Evolutionary conservation across 1,140 invertebrate genomes (phyloP), one percentile per base, ranked within the genome.

Genomic region (Capitella teleta): DNA sequence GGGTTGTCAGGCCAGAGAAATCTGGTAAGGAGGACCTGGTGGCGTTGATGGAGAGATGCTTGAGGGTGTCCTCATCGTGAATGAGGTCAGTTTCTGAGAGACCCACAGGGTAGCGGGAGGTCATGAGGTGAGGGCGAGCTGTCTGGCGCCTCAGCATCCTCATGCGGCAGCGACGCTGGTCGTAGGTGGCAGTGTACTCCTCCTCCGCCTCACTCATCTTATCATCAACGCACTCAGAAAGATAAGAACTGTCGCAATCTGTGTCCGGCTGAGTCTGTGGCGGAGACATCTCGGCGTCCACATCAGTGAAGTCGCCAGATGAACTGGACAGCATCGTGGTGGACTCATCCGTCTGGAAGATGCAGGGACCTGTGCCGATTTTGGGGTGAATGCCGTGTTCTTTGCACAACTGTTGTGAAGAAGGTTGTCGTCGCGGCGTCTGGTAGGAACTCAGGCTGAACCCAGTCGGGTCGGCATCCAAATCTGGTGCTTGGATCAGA

Each of bases 161-260:
- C 26, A 47, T 47, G n/a, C 45, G 18, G 18, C 28, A 26, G 6
- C 21, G 30, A 6, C 45, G 25, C 19, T 26, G 5, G 19, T 47
- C 45, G 32, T 47, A 47, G 5, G 45, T 47, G 8, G 32, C 45
- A 18, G 19, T 24, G 28, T 47, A 30, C 14, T 32, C 45, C 2
- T 32, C 45, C 18, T 16, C 19, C 4, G n/a, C 10, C n/a, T 32
- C 23, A 16, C 19, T 32, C 18, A 19, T 21, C 18, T 32, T 28
- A 24, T 47, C 45, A 19, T 47, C 45, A 36, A 36, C 10, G 16
- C 32, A 32, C 36, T 47, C 45, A 10, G 45, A 47, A 5, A 47
- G 28, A 25, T 47, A 47, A 12, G 45, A 47, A 25, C 45, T 47
- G 32, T 47, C 45, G 21, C 45, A 47, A 25, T 47, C 45, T 38